Percentiles rank a stretch among this genome's conserved stretches.
Evolutionary conservation across 1,140 invertebrate genomes (phyloP).

Genomic region (Rhynchophorus ferrugineus): DNA sequence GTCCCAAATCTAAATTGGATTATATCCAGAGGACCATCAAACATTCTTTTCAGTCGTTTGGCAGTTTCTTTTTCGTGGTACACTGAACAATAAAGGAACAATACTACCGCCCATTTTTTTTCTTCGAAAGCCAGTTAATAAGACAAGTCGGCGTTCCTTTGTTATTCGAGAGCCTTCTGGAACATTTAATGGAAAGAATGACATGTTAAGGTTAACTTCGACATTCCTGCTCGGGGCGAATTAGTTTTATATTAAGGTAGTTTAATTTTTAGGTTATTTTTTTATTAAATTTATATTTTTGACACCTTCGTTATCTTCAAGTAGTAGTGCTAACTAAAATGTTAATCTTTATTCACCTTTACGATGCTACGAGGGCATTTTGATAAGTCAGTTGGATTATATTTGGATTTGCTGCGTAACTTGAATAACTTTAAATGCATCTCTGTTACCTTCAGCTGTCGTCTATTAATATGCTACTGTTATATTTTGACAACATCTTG

Average conservation of each 20-base stretch:
- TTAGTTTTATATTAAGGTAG: background rate
- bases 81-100: background rate
- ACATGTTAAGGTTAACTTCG: background rate
- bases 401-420: no score
- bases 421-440: no score
- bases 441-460: no score
- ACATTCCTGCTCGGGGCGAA: background rate
- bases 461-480: no score
- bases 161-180: background rate
- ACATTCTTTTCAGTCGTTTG: background rate
- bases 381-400: no score
- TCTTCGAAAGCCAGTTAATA: background rate
- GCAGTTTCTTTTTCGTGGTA: background rate
- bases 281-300: no score
- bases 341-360: no score
- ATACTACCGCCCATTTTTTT: background rate
- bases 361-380: no score
- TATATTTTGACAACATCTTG: no score
- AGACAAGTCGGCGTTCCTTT: background rate
- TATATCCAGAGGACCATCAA: background rate
- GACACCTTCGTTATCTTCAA: no score
- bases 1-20: background rate
- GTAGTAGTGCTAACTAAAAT: no score
- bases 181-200: background rate
- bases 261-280: no score